Evolutionary conservation across 2,797 vertebrate genomes (phyloP).

Genomic region (Oceanodroma leucorhoa): DNA sequence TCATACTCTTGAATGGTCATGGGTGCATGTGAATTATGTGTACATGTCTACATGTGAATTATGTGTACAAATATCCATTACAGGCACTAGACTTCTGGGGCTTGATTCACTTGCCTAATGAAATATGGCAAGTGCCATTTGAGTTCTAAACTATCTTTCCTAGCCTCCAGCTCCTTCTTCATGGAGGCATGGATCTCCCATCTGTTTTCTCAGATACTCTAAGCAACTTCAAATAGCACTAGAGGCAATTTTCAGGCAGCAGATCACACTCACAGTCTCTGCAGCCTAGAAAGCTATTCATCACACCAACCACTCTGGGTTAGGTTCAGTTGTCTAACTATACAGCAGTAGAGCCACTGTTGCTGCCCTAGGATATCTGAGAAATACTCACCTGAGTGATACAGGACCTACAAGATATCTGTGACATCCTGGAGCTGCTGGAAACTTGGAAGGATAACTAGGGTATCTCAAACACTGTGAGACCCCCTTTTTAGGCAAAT

Average conservation of each 20-base stretch:
- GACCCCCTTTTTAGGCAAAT: neutral
- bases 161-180: neutral
- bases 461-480: neutral
- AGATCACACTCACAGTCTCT: neutral
- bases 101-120: neutral
- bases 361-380: neutral
- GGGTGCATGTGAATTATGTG: neutral
- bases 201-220: neutral
- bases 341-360: neutral
- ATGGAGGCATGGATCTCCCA: neutral
- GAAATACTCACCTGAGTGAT: neutral
- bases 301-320: neutral
- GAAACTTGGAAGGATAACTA: neutral
- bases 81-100: neutral
- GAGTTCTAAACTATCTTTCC: neutral
- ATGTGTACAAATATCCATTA: neutral
- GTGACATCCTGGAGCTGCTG: neutral
- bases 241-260: neutral
- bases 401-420: neutral
- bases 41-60: neutral
- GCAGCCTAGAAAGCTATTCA: neutral
- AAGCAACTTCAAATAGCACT: neutral
- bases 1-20: neutral
- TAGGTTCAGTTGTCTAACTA: neutral
- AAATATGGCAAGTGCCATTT: neutral